Evolutionary conservation across 1,140 invertebrate genomes (phyloP).

Genomic region (Dreissena polymorpha): DNA sequence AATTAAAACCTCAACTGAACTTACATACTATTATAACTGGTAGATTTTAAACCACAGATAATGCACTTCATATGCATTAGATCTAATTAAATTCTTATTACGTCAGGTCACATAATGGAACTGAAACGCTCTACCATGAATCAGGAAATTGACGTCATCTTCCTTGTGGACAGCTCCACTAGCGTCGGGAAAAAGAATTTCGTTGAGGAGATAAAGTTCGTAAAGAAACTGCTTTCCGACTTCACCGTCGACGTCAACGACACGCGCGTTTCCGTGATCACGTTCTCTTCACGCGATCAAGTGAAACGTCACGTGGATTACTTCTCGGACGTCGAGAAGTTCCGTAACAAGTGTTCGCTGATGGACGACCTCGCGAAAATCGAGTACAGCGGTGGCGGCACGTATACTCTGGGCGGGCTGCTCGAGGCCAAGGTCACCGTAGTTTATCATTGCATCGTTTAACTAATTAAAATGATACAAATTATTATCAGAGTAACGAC

Average conservation of each 20-base stretch:
- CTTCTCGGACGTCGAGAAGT: slow-evolving; percentile 80
- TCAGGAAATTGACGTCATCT: slow-evolving; percentile 84
- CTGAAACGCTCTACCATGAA: slow-evolving; percentile 70
- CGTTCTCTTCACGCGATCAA: slow-evolving; percentile 84
- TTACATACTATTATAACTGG: too few relatives aligned
- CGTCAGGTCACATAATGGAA: slow-evolving; percentile 78
- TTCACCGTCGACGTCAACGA: slow-evolving; percentile 85
- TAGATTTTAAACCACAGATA: too few relatives aligned
- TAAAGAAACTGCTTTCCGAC: slow-evolving; percentile 86
- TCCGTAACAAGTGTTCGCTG: slow-evolving; percentile 84
- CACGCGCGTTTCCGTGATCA: slow-evolving; percentile 85
- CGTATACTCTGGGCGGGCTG: slow-evolving; percentile 86
- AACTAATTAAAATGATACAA: not conserved
- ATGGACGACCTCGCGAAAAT: slow-evolving; percentile 84
- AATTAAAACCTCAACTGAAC: too few relatives aligned
- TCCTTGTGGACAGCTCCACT: slow-evolving; percentile 86
- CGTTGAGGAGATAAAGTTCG: slow-evolving; percentile 86
- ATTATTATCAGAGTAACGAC: slow-evolving; percentile 1
- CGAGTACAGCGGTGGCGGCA: slow-evolving; percentile 85
- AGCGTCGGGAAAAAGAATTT: slow-evolving; percentile 86
- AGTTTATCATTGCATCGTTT: not conserved
- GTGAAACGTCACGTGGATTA: slow-evolving; percentile 85
- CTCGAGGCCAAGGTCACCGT: slow-evolving; percentile 83
- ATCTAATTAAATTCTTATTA: slow-evolving; percentile 3
- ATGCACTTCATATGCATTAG: too few relatives aligned